These are phyloP conservation scores for Coenonympha arcania DNA, from an alignment of 2,888 invertebrate species.

Conservation along the genomic window DNA sequence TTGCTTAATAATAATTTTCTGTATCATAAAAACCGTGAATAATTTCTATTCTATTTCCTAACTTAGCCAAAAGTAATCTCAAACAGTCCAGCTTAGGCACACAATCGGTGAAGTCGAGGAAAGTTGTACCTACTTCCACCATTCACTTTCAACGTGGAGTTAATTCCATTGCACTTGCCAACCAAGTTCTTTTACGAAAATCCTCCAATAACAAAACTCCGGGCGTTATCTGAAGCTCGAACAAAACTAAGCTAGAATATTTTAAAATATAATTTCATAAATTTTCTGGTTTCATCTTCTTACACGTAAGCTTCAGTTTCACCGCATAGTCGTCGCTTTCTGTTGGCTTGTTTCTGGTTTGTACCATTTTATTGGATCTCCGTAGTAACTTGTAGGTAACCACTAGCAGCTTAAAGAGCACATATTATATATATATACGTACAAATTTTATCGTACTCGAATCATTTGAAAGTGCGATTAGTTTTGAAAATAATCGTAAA, in stretches of 20 bases:
- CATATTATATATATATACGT: too few species aligned
- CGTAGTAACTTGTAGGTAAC: too few species aligned
- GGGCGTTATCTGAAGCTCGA: constrained; percentile 26
- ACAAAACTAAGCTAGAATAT: constrained; percentile 26
- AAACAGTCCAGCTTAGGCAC: background rate
- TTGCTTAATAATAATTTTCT: too few species aligned
- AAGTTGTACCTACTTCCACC: constrained; percentile 12
- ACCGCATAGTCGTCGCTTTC: background rate
- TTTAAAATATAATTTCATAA: constrained; percentile 6
- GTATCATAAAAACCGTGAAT: too few species aligned
- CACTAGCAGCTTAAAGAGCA: too few species aligned
- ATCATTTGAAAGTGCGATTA: background rate
- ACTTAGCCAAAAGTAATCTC: background rate
- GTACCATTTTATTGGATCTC: background rate
- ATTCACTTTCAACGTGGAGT: constrained; percentile 17
- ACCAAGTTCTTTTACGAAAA: constrained; percentile 23
- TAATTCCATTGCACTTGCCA: constrained; percentile 22
- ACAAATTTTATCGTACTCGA: too few species aligned
- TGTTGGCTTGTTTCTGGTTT: background rate
- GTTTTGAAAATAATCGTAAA: background rate
- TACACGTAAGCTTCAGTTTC: background rate
- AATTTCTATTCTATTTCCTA: background rate
- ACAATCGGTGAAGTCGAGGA: constrained; percentile 5
- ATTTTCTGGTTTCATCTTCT: constrained; percentile 1
- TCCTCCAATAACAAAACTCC: constrained; percentile 27